Evolutionary conservation across 2,113 vertebrate species (phyloP), one percentile per base, ranked within the genome.

Genomic region (Apistogramma diplotaenia): DNA sequence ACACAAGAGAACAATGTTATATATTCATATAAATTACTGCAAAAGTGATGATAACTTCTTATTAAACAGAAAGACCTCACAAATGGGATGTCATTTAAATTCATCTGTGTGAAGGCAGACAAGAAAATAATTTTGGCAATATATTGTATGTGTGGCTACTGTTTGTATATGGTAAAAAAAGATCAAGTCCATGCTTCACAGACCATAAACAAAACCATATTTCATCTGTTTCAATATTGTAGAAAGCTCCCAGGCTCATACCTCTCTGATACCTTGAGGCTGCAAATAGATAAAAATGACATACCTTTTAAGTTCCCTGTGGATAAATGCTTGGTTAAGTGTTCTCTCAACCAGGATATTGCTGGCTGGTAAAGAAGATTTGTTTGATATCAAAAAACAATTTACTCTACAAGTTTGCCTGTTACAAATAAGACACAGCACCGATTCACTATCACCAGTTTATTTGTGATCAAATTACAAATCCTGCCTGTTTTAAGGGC

Each of bases 281-380:
- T 59, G 79, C 75, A 94, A 93, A 93, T 91, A 92, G 90, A 93
- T 91, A 93, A 94, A 92, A 92, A 92, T 90, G 84, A 83, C 83
- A 86, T 60, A 77, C 76, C 88, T 87, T 88, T 91, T 83, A 81
- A 80, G 61, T 86, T 89, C 91, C 88, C 88, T 43, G 65, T 76
- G 83, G 89, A 92, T 91, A 94, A 92, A 93, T 89, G 92, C 89
- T 92, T 93, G 92, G 89, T 94, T 93, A 91, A 91, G 84, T 85
- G 74, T 74, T 82, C 89, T 87, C 87, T 89, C 90, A 93, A 83
- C 87, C 87, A 87, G 62, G 85, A 85, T 87, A 93, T 91, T 91
- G 81, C 83, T 86, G 88, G 75, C 88, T 89, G 82, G 79, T 90
- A 86, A 90, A 88, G 74, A 86, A 85, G 84, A 92, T 91, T 92